These are phyloP conservation scores for Cossypha caffra DNA, from an alignment of 2,797 vertebrate species.

Conservation along the genomic window DNA sequence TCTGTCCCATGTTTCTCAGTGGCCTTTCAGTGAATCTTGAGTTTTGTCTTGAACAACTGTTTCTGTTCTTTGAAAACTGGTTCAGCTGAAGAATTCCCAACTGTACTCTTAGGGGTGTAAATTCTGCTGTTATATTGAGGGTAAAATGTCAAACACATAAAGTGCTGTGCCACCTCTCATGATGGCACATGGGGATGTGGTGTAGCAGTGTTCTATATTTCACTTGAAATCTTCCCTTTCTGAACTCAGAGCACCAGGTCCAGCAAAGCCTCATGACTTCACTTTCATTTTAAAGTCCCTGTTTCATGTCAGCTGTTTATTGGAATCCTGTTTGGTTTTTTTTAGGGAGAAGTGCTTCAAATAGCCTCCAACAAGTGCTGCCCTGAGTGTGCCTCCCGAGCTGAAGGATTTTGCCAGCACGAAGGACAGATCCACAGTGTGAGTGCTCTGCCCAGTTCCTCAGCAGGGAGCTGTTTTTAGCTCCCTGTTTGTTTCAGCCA, in stretches of 20 bases:
- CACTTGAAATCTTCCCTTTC: background rate
- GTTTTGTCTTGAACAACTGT: background rate
- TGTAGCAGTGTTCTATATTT: background rate
- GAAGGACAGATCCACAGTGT: conserved; percentile 82
- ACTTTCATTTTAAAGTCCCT: background rate
- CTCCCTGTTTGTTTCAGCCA: background rate
- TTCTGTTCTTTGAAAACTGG: background rate
- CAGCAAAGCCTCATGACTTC: background rate
- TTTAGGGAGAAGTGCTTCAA: conserved; percentile 86
- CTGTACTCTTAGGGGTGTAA: background rate
- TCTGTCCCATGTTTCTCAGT: background rate
- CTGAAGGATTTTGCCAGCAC: conserved; percentile 81
- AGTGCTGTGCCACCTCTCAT: background rate
- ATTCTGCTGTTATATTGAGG: background rate
- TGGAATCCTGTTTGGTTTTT: background rate
- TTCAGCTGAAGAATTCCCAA: background rate
- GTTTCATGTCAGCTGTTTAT: fast-evolving
- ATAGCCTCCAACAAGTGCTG: conserved; percentile 89
- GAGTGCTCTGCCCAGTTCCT: conserved; percentile 52
- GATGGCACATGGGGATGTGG: background rate
- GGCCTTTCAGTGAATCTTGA: background rate
- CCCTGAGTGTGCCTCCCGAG: conserved; percentile 81
- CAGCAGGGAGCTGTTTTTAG: background rate
- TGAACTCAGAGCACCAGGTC: background rate
- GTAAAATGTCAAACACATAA: background rate